Conservation (phyloP, 2,113 vertebrate genomes). For the Alexandromys fortis region DNA sequence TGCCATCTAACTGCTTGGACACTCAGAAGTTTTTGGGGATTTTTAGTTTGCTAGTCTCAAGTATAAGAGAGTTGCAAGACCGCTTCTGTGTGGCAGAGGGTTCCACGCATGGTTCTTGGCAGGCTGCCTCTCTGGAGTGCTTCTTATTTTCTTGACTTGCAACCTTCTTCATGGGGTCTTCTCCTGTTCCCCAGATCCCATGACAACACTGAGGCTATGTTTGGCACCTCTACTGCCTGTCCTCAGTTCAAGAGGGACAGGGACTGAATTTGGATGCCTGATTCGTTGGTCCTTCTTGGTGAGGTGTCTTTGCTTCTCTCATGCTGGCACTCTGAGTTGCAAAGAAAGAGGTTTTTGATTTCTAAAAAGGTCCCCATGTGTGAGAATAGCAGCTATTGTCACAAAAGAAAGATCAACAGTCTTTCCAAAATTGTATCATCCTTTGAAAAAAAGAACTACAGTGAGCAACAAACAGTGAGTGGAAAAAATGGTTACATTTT, state of each 20-base stretch:
- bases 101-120: background rate
- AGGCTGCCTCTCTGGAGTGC: background rate
- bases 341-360: slow-evolving; percentile 22
- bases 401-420: background rate
- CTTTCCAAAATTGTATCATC: background rate
- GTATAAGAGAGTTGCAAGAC: background rate
- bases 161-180: background rate
- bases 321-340: background rate
- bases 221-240: background rate
- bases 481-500: background rate
- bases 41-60: slow-evolving; percentile 17
- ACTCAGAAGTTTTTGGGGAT: background rate
- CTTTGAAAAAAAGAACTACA: background rate
- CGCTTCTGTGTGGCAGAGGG: background rate
- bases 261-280: background rate
- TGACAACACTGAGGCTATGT: background rate
- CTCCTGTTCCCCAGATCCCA: background rate
- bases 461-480: background rate
- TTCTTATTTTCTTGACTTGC: background rate
- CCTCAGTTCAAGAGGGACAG: too few species aligned
- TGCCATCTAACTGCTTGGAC: background rate
- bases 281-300: background rate
- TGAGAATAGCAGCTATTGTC: background rate
- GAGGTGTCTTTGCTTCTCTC: background rate
- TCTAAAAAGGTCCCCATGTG: background rate